Conservation (phyloP, 2,888 invertebrate genomes). For the Plebejus argus region DNA sequence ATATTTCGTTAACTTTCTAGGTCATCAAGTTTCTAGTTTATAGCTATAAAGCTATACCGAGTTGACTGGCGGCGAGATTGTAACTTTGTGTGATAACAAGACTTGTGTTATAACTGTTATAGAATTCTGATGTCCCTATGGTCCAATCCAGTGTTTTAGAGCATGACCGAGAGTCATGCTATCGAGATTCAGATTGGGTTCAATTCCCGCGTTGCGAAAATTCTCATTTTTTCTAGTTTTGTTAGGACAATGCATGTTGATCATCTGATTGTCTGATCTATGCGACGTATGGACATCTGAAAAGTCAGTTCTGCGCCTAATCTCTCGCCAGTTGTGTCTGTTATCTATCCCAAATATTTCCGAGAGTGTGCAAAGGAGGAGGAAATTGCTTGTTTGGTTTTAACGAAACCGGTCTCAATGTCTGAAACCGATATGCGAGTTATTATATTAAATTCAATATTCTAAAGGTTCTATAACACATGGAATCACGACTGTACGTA, state of each 20-base stretch:
- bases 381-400: background rate
- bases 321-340: background rate
- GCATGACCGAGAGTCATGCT: background rate
- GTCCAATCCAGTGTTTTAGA: background rate
- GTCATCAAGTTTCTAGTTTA: constrained; percentile 17
- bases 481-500: constrained; percentile 1
- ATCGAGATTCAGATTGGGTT: background rate
- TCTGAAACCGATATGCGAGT: background rate
- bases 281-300: background rate
- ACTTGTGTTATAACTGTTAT: too few relatives aligned
- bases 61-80: background rate
- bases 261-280: background rate
- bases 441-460: background rate
- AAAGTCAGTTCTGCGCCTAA: background rate
- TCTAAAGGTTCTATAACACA: background rate
- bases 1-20: background rate
- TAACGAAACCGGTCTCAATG: background rate
- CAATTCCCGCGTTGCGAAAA: background rate
- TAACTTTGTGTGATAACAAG: background rate
- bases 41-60: background rate
- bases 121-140: too few relatives aligned
- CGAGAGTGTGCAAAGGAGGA: background rate
- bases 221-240: background rate
- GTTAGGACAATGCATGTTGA: background rate
- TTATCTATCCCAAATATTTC: background rate